Evolutionary conservation across 2,113 vertebrate genomes (phyloP).

Genomic region (Spea multiplicata): DNA sequence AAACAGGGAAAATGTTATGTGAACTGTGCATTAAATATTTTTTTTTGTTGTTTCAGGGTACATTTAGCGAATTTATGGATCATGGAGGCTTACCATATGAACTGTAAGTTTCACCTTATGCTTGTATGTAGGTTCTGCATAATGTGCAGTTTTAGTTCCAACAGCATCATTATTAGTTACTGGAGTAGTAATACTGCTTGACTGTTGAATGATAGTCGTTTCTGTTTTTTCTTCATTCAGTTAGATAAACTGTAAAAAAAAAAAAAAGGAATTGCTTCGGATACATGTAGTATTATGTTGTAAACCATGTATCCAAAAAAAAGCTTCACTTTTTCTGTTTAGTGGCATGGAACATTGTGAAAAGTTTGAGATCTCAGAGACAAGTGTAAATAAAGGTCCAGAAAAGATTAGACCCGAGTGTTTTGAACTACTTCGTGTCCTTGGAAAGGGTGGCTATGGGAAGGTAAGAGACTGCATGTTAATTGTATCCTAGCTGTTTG

Average conservation of each 20-base stretch:
- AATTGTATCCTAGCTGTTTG: conserved; percentile 21
- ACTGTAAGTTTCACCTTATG: conserved; percentile 76
- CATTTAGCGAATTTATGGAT: conserved; percentile 92
- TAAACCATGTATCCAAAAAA: neutral
- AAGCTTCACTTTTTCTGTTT: conserved; percentile 12
- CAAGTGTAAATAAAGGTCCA: conserved; percentile 95
- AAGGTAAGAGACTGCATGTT: conserved; percentile 75
- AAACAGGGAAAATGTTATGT: no score
- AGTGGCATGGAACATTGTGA: conserved; percentile 98
- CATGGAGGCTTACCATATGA: conserved; percentile 91
- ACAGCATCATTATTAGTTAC: neutral
- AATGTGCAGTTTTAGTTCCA: neutral
- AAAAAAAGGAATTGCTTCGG: no score
- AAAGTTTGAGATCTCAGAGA: conserved; percentile 97
- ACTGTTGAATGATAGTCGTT: no score
- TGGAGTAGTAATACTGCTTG: no score
- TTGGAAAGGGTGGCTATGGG: conserved; percentile 97
- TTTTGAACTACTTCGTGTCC: conserved; percentile 92
- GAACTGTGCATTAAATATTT: conserved; percentile 29
- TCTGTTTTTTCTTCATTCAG: no score
- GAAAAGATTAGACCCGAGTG: conserved; percentile 96
- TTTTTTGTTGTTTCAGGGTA: conserved; percentile 71
- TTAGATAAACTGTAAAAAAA: no score
- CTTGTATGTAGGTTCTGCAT: neutral
- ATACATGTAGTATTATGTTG: neutral